Evolutionary conservation across 2,797 vertebrate genomes (phyloP).

Genomic region (Sebastes miniatus): DNA sequence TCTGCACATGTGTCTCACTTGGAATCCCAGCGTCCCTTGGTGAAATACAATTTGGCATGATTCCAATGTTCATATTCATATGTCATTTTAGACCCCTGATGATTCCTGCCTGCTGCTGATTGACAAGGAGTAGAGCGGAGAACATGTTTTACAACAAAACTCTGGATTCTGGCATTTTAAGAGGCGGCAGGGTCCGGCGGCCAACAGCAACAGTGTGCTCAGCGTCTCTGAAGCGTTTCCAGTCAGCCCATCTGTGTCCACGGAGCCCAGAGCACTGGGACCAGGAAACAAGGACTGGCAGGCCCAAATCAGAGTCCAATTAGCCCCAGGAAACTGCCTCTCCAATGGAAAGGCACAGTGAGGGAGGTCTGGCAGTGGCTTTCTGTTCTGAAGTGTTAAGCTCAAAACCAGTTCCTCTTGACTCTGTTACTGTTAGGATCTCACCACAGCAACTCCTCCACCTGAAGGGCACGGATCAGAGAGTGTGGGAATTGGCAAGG

Average conservation of each 20-base stretch:
- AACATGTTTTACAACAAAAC: conserved; percentile 72
- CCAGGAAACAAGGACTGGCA: conserved; percentile 76
- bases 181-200: conserved; percentile 34
- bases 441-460: conserved; percentile 17
- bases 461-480: background rate
- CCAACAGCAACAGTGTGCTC: conserved; percentile 75
- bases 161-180: conserved; percentile 60
- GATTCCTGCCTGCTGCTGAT: conserved; percentile 49
- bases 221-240: conserved; percentile 63
- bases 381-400: conserved; percentile 34
- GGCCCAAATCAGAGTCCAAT: conserved; percentile 57
- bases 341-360: conserved; percentile 33
- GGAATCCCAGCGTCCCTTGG: conserved; percentile 21
- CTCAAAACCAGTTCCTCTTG: conserved; percentile 40
- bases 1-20: conserved; percentile 43
- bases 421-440: conserved; percentile 14
- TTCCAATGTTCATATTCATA: conserved; percentile 45
- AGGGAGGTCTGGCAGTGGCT: conserved; percentile 47
- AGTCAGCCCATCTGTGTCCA: conserved; percentile 64
- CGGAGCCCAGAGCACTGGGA: conserved; percentile 54
- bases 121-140: conserved; percentile 45
- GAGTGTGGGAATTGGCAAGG: background rate
- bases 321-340: conserved; percentile 62
- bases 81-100: conserved; percentile 24
- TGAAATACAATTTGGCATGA: conserved; percentile 46